Base-by-base conservation (phyloP, 2,113 vertebrate genomes). In the Ophiodon elongatus region DNA sequence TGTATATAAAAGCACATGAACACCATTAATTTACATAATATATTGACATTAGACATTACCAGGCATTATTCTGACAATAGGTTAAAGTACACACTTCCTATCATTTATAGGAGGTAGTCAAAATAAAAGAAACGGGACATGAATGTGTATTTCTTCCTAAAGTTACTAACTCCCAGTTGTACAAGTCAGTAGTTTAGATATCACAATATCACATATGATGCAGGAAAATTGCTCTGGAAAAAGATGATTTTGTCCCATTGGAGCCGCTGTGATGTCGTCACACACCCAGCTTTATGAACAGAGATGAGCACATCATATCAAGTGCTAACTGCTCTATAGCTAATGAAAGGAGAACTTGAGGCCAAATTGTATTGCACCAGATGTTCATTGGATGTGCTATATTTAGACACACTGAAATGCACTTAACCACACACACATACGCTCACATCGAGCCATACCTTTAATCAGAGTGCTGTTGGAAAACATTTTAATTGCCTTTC, bases 331-430 rank as follows among this genome's bases (percentile, higher is more conserved):
- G 87, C 91, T 91, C 86, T 92, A 91, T 87, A 90, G 86, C 85
- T 92, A 90, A 94, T 94, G 90, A 92, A 94, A 89, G 83, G 67
- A 86, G 83, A 87, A 83, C 85, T 74, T 35, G 50, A 70, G 90
- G 90, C 94, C 92, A 93, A 93, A 92, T 93, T 87, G 87, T 83
- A 91, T 89, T 92, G 89, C 91, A 89, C 72, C 91, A 92, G 85
- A 89, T 92, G 93, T 93, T 88, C 89, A 76, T 47, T 67, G 47
- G 66, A 29, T 27, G 15, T 27, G 71, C 88, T 84, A 85, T 84
- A 88, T 88, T 90, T 91, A 90, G 85, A 85, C 77, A 70, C 67
- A 79, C 69, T 74, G 74, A 74, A 73, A 39, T 37, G 57, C 73
- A 78, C 83, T 69, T 39, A 76, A 63, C 39, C 47, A 56, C 37